A percentile compares a stretch with the other conserved stretches of the same genome.
These are phyloP conservation scores for Pharmacophagus antenor DNA, from an alignment of 2,888 invertebrate species.

Conservation along the genomic window DNA sequence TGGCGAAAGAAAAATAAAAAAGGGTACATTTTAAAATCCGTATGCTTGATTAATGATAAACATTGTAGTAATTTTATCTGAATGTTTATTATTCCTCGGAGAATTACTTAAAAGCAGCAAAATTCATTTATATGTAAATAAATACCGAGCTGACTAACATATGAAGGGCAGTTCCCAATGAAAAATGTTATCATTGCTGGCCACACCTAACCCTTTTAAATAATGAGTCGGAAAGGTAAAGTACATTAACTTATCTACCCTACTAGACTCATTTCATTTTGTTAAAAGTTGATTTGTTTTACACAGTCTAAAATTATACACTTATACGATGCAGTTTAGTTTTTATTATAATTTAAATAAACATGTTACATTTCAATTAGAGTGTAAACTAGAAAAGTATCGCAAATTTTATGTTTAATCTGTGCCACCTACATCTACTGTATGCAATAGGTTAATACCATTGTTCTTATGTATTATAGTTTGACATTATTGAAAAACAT, in stretches of 20 bases:
- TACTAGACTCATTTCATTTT: conserved; percentile 6
- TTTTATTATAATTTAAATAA: no score
- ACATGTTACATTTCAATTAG: no score
- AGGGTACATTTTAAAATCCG: no score
- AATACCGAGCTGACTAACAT: conserved; percentile 16
- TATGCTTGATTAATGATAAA: no score
- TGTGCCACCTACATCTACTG: no score
- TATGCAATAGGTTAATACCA: no score
- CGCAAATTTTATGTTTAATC: no score
- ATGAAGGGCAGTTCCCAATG: conserved; percentile 25
- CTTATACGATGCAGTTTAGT: no score
- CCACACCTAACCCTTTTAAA: conserved; percentile 24
- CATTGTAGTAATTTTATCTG: no score
- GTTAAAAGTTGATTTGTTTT: background rate
- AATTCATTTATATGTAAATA: conserved; percentile 13
- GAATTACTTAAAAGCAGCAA: background rate
- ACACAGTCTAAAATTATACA: background rate
- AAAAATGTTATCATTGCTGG: conserved; percentile 18
- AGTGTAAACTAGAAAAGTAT: no score
- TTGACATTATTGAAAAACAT: background rate
- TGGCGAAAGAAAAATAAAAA: no score
- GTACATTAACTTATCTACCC: conserved; percentile 3
- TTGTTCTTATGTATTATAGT: no score
- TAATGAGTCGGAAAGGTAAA: conserved; percentile 12
- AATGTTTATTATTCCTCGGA: background rate